Conservation (phyloP, 2,113 vertebrate genomes). For the Rhipidura dahli region DNA sequence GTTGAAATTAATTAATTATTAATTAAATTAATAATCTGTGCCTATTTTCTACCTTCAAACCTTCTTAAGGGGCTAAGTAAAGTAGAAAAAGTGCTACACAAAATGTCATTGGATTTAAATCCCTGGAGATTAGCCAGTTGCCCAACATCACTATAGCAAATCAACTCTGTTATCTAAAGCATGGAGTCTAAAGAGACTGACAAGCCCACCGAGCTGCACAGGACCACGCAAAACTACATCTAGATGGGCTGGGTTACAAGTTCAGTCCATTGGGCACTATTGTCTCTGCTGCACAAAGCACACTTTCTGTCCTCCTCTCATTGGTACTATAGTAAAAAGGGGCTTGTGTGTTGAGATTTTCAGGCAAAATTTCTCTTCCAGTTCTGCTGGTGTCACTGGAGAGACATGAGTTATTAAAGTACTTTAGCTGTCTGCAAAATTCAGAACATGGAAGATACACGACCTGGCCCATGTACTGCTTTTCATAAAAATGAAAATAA, state of each 20-base stretch:
- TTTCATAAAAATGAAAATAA: background rate
- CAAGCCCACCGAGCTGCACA: background rate
- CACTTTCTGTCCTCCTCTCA: background rate
- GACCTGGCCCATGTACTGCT: background rate
- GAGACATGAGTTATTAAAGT: background rate
- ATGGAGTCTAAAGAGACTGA: background rate
- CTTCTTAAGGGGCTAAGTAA: background rate
- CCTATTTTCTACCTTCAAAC: background rate
- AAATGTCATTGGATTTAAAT: background rate
- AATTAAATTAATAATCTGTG: background rate
- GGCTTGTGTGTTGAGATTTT: background rate
- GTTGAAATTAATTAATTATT: too few species aligned
- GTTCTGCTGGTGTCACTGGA: background rate
- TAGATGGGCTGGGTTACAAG: background rate
- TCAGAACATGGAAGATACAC: fast-evolving
- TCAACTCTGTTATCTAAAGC: background rate
- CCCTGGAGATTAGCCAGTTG: background rate
- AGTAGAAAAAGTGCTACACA: background rate
- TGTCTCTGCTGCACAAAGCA: background rate
- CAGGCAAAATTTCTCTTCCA: background rate
- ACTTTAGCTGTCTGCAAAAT: background rate
- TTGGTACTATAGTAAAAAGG: background rate
- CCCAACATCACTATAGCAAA: background rate
- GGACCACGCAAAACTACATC: background rate
- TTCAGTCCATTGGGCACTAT: background rate